phyloP scores from a whole-genome alignment of 1,140 invertebrate genomes.

The Pseudachorutes palmiensis region DNA sequence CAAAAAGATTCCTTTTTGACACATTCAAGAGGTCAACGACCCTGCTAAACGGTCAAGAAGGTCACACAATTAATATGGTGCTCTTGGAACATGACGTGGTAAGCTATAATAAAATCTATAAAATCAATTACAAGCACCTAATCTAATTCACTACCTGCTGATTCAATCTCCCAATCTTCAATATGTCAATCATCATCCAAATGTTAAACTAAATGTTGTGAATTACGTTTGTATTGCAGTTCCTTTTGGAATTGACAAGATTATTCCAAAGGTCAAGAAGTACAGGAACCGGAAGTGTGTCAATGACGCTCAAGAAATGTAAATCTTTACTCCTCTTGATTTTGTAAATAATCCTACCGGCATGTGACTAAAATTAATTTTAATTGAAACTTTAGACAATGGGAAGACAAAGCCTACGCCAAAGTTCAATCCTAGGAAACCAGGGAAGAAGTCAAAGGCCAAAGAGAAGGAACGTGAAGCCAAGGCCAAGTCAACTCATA shows the following conservation, averaged over 20 bases:
- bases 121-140: background rate
- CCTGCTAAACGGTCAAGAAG: background rate
- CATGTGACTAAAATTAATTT: background rate
- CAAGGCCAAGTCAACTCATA: conserved; percentile 12
- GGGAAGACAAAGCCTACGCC: conserved; percentile 15
- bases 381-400: conserved; percentile 14
- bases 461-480: conserved; percentile 16
- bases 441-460: conserved; percentile 10
- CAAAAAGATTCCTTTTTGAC: too few species aligned
- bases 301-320: conserved; percentile 48
- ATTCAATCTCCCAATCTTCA: background rate
- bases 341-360: background rate
- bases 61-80: conserved; percentile 21
- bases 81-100: conserved; percentile 33
- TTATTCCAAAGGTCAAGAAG: conserved; percentile 45
- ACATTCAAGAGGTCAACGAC: background rate
- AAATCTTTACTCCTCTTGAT: conserved; percentile 31
- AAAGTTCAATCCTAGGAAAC: conserved; percentile 9
- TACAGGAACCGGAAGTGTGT: conserved; percentile 44
- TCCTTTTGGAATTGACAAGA: conserved; percentile 46
- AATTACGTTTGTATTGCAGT: conserved; percentile 40
- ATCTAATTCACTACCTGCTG: conserved; percentile 3
- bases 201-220: background rate
- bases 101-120: conserved; percentile 6
- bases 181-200: too few species aligned